These are phyloP conservation scores for Pycnonotus jocosus DNA, from an alignment of 2,113 vertebrate species.

Conservation along the genomic window DNA sequence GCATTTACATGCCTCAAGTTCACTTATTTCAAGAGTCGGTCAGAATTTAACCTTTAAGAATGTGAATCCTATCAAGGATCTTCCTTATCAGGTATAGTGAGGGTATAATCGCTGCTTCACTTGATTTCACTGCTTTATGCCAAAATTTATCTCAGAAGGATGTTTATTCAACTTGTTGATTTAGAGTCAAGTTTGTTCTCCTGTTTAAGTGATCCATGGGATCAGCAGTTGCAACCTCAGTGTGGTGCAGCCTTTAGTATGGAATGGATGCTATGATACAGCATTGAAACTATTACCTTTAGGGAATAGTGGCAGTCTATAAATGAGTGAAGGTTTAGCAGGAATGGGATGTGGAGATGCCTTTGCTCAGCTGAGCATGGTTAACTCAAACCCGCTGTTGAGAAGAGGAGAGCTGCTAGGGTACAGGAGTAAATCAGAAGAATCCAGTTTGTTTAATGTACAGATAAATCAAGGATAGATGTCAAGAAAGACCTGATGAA, in stretches of 20 bases:
- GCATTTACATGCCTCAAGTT: constrained; percentile 2
- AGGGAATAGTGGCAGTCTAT: neutral
- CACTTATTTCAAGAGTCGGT: neutral
- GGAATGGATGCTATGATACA: neutral
- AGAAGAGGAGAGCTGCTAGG: neutral
- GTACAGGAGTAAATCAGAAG: neutral
- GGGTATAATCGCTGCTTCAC: neutral
- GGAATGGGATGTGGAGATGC: neutral
- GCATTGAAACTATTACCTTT: neutral
- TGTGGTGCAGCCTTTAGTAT: neutral
- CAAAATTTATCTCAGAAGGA: neutral
- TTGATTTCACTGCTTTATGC: neutral
- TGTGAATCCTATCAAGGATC: neutral
- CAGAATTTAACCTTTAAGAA: neutral
- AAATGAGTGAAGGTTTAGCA: neutral
- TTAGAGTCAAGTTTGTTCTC: neutral
- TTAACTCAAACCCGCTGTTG: neutral
- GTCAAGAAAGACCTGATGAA: neutral
- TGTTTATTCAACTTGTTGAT: neutral
- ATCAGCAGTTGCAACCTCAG: neutral
- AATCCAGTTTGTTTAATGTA: neutral
- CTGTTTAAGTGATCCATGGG: neutral
- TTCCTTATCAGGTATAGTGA: neutral
- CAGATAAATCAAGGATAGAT: neutral
- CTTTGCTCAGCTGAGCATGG: neutral